These are phyloP conservation scores for Scytalopus superciliaris DNA, from an alignment of 2,113 vertebrate genomes.

Conservation along the genomic window DNA sequence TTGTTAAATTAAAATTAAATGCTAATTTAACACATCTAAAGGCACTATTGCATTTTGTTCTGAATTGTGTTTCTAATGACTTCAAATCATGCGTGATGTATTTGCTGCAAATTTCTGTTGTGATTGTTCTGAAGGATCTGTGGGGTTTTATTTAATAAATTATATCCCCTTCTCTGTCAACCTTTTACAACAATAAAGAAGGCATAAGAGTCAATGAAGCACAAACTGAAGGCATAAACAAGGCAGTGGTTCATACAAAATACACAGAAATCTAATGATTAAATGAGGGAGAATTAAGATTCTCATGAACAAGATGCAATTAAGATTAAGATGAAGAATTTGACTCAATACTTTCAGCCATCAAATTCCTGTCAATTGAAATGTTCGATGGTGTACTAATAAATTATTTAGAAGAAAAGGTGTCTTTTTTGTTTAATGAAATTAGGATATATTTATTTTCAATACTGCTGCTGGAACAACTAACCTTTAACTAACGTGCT, in stretches of 20 bases:
- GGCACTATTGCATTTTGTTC: conserved; percentile 11
- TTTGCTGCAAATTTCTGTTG: conserved; percentile 10
- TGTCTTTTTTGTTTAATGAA: neutral
- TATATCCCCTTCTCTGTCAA: neutral
- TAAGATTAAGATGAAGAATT: neutral
- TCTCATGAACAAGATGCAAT: neutral
- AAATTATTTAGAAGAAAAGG: neutral
- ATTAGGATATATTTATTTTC: neutral
- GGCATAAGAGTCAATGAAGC: neutral
- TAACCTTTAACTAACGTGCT: conserved; percentile 68
- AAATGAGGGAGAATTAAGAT: neutral
- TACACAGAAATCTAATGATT: neutral
- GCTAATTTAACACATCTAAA: conserved; percentile 38
- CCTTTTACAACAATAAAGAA: neutral
- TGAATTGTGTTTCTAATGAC: neutral
- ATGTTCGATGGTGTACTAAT: neutral
- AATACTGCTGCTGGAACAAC: neutral
- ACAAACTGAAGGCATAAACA: neutral
- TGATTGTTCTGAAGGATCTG: neutral
- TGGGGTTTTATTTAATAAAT: conserved; percentile 20
- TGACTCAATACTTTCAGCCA: neutral
- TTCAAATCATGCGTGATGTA: conserved; percentile 12
- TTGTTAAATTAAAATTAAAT: conserved; percentile 62
- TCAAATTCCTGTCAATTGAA: neutral
- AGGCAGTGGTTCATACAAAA: neutral